Percentiles rank a stretch among this genome's conserved stretches.
These are phyloP conservation scores for Enteromius afrohamiltoni DNA, from an alignment of 2,797 vertebrate genomes.

Conservation along the genomic window DNA sequence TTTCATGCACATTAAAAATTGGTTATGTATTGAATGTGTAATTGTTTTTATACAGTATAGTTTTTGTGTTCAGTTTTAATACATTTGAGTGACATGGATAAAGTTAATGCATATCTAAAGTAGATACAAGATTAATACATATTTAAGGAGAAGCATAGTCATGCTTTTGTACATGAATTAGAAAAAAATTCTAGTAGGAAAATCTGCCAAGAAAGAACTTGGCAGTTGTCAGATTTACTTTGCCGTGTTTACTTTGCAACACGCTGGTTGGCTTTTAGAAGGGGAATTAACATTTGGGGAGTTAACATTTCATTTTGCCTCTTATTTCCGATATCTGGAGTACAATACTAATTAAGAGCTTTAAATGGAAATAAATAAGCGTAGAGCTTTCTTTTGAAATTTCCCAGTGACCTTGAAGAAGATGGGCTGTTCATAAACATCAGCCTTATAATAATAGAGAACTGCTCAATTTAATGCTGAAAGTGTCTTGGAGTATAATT, in stretches of 20 bases:
- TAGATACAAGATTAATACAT: not conserved
- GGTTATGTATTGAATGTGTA: not conserved
- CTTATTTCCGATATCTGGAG: slow-evolving; percentile 79
- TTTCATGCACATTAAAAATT: not conserved
- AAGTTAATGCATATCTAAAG: not conserved
- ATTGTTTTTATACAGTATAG: slow-evolving; percentile 3
- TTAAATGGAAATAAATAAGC: not conserved
- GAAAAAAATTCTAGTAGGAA: not conserved
- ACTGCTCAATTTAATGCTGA: not conserved
- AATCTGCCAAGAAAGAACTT: slow-evolving; percentile 6
- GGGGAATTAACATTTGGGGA: slow-evolving; percentile 64
- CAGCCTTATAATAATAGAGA: not conserved
- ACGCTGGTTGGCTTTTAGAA: slow-evolving; percentile 75
- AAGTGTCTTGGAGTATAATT: not conserved
- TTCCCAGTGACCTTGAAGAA: not conserved
- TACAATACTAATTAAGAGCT: slow-evolving; percentile 53
- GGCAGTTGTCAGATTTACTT: slow-evolving; percentile 70
- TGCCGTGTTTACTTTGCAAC: slow-evolving; percentile 61
- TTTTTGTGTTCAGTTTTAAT: slow-evolving; percentile 1
- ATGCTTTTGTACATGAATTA: not conserved
- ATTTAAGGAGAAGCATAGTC: not conserved
- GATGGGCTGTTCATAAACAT: not conserved
- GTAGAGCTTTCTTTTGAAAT: not conserved
- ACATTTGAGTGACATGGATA: not conserved
- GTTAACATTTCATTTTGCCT: slow-evolving; percentile 69